These are phyloP conservation scores for Entomobrya proxima DNA, from an alignment of 2,888 invertebrate species.

Conservation along the genomic window DNA sequence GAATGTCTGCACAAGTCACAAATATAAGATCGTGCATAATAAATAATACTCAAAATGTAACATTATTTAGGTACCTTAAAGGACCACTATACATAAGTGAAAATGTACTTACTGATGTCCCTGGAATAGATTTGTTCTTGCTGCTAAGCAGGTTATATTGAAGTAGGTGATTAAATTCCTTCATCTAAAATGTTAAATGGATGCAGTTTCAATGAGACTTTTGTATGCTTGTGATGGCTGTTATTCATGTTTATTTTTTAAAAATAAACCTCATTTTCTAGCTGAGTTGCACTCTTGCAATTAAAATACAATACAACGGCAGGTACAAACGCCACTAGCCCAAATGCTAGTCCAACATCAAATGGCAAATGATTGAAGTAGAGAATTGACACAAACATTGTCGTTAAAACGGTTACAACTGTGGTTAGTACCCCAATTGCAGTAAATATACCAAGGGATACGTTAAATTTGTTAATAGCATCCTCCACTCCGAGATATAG, in stretches of 20 bases:
- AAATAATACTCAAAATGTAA: not conserved
- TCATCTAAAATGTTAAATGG: not conserved
- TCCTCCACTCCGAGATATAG: not conserved
- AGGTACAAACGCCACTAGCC: not conserved
- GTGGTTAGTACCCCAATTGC: not conserved
- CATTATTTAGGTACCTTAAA: not conserved
- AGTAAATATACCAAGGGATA: not conserved
- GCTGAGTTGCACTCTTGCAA: not conserved
- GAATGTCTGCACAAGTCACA: not conserved
- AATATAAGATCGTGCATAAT: not conserved
- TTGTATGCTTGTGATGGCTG: no score
- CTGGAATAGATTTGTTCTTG: not conserved
- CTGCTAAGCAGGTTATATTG: not conserved
- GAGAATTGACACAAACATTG: not conserved
- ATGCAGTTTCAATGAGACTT: no score
- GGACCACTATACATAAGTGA: not conserved
- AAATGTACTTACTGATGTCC: not conserved
- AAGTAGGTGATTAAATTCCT: not conserved
- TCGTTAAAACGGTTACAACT: not conserved
- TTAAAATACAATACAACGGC: not conserved
- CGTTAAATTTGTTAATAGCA: not conserved
- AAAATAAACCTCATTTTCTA: conserved; percentile 38
- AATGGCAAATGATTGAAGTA: not conserved
- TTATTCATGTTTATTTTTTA: no score
- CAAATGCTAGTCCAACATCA: not conserved